phyloP scores from a whole-genome alignment of 1,140 invertebrate species.

The Battus philenor region DNA sequence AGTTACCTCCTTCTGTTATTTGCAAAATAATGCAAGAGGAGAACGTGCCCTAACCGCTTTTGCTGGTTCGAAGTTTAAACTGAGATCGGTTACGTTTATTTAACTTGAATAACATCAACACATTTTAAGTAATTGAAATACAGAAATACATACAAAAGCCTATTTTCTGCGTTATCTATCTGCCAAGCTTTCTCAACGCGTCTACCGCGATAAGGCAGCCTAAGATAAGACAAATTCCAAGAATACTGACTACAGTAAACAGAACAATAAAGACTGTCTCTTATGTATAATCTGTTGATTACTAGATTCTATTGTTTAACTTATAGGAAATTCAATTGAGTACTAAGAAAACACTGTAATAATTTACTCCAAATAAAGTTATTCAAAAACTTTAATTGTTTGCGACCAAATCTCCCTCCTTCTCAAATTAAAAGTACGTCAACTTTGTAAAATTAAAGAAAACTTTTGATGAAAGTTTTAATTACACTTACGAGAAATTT shows the following conservation, averaged over 20 bases:
- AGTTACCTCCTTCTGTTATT: constrained; percentile 39
- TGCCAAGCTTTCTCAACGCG: constrained; percentile 29
- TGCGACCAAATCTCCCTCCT: background rate
- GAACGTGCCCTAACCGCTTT: constrained; percentile 71
- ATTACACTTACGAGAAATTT: constrained; percentile 47
- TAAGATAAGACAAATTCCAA: constrained; percentile 46
- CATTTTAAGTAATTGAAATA: constrained; percentile 12
- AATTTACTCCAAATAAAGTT: too few relatives aligned
- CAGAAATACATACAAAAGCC: constrained; percentile 18
- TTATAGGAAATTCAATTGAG: constrained; percentile 13
- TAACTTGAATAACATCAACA: background rate
- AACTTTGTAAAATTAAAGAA: background rate
- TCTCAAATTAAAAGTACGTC: background rate
- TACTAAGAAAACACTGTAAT: background rate
- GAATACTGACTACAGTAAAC: constrained; percentile 30
- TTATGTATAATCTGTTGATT: constrained; percentile 5
- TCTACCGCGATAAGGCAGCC: constrained; percentile 32
- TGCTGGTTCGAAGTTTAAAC: constrained; percentile 50
- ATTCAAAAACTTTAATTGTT: background rate
- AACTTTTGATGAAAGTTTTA: constrained; percentile 13
- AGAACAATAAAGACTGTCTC: constrained; percentile 19
- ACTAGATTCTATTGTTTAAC: constrained; percentile 15
- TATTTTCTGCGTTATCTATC: constrained; percentile 35
- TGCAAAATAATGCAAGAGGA: constrained; percentile 48
- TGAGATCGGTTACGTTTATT: constrained; percentile 18